phyloP scores from a whole-genome alignment of 2,888 invertebrate genomes.

The Hetaerina titia region DNA sequence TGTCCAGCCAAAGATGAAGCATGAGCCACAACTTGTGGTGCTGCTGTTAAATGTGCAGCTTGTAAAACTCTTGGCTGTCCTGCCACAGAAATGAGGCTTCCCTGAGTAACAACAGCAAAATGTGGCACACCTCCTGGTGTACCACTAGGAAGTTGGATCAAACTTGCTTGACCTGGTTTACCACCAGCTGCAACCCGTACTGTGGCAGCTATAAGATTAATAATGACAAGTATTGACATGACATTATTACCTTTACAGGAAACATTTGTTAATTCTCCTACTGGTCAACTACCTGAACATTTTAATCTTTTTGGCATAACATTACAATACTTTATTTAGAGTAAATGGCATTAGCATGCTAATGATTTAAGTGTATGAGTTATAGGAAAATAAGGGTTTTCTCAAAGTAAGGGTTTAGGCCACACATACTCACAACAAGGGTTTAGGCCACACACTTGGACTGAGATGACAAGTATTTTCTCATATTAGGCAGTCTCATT shows the following conservation, averaged over 20 bases:
- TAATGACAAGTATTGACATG: not conserved
- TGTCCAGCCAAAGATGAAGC: conserved; percentile 73
- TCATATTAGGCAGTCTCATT: too few relatives aligned
- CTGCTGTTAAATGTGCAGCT: conserved; percentile 73
- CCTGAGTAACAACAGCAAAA: conserved; percentile 79
- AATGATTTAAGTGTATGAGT: too few relatives aligned
- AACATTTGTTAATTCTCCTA: too few relatives aligned
- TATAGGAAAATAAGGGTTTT: too few relatives aligned
- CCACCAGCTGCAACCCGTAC: conserved; percentile 77
- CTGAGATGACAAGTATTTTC: too few relatives aligned
- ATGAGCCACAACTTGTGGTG: conserved; percentile 73
- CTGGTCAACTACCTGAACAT: too few relatives aligned
- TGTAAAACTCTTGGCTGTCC: conserved; percentile 74
- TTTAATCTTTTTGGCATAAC: too few relatives aligned
- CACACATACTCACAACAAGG: too few relatives aligned
- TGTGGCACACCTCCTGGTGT: conserved; percentile 76
- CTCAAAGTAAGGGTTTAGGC: too few relatives aligned
- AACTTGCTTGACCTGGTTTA: conserved; percentile 77
- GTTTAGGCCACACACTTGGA: too few relatives aligned
- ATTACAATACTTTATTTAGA: too few relatives aligned
- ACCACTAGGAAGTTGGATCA: conserved; percentile 78
- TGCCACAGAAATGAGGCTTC: conserved; percentile 77
- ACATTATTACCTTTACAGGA: not conserved
- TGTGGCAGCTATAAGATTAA: conserved; percentile 75
- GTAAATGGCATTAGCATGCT: too few relatives aligned